These are phyloP conservation scores for Rhinogobius similis DNA, from an alignment of 2,113 vertebrate species.

Conservation along the genomic window DNA sequence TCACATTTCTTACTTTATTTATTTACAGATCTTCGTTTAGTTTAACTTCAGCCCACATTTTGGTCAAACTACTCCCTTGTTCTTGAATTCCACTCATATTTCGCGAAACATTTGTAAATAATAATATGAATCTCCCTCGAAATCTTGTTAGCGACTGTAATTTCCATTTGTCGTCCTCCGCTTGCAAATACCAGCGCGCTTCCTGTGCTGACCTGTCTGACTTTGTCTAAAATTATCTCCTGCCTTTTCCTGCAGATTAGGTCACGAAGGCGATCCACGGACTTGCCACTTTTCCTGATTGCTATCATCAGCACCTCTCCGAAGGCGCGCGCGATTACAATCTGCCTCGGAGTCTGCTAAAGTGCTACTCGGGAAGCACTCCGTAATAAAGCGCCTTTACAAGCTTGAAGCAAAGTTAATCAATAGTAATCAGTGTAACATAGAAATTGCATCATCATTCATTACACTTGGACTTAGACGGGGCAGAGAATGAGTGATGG, in stretches of 20 bases:
- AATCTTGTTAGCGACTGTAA: neutral
- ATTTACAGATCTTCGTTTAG: no score
- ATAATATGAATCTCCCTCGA: neutral
- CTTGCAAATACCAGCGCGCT: conserved; percentile 7
- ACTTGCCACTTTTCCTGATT: conserved; percentile 57
- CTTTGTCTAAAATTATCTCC: conserved; percentile 55
- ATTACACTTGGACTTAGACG: neutral
- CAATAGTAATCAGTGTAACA: conserved; percentile 28
- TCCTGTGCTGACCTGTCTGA: conserved; percentile 42
- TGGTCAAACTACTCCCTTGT: no score
- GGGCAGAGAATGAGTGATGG: neutral
- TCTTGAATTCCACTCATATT: no score
- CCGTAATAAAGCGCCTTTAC: conserved; percentile 40
- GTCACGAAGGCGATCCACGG: conserved; percentile 54
- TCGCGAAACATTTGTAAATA: neutral
- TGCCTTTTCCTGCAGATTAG: conserved; percentile 49
- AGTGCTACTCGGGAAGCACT: conserved; percentile 41
- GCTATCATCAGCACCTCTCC: conserved; percentile 59
- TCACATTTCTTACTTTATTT: no score
- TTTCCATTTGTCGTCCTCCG: neutral
- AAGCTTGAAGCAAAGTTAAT: conserved; percentile 45
- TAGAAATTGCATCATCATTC: conserved; percentile 12
- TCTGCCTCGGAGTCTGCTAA: conserved; percentile 45
- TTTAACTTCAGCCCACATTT: no score
- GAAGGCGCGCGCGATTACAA: conserved; percentile 44